Base-by-base conservation (phyloP, 2,888 invertebrate genomes). In the Rotaria magnacalcarata region DNA sequence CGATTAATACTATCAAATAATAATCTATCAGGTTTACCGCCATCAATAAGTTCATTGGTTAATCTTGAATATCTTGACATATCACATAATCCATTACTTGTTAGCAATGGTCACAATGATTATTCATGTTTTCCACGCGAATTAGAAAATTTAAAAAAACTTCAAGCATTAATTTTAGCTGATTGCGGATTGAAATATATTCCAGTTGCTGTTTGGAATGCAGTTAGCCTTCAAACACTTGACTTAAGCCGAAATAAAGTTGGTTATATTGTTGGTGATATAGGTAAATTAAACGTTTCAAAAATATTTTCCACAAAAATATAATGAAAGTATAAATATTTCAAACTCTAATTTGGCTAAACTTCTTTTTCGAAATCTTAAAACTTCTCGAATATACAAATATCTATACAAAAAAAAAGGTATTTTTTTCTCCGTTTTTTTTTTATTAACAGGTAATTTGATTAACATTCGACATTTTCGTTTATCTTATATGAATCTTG, bases 101-200 rank as follows among this genome's bases (percentile, higher is more conserved):
- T 90, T 84, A 89, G 88, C 11, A 88, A 89, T 85, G 88, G 89
- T 7, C 50, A 74, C n/a, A 88, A 89, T 19, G 90, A 90, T 87
- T 89, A 88, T 87, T 88, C 88, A 11, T 90, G 90, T 8, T 88
- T 91, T 16, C 91, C 91, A 5, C 84, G 86, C 47, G 90, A 90
- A 85, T 88, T 91, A 88, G 88, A 88, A 41, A 87, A 87, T 54
- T 89, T 91, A 43, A 88, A 87, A 10, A 88, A 88, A 84, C 88
- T 91, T 16, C 88, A 89, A 75, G 89, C 89, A 84, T 88, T 91
- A 19, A 88, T 88, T 87, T 89, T 91, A 60, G 89, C 90, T 16
- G 91, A 91, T 87, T 91, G 90, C 87, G 91, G 90, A 87, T 88
- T 91, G 60, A 89, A 89, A 14, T 89, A 89, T 87, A 88, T 91